Base-by-base conservation (phyloP, 2,113 vertebrate genomes). In the Lasiurus borealis region DNA sequence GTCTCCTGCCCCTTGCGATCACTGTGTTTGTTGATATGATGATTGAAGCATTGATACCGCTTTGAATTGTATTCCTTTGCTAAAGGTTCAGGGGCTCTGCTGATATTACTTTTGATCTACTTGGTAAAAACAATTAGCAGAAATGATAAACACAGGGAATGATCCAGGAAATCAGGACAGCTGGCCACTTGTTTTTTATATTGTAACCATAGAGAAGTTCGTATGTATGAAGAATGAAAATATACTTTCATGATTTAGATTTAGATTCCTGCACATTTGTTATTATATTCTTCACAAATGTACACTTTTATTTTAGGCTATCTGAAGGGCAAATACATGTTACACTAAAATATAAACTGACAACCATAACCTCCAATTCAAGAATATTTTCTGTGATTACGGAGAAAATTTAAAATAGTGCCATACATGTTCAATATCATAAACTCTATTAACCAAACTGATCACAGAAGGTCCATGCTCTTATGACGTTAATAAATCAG, bases 351-450 rank as follows among this genome's bases (percentile, higher is more conserved):
- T 68, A 87, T 71, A 62, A 92, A 6, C 34, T 62, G 40, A 82
- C n/a, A 88, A 81, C 44, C 36, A 83, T 50, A 85, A 57, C 1
- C 0, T 50, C 80, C 8, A 76, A 90, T 68, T 85, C n/a, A 75
- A 94, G 54, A 91, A 69, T 31, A 71, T 64, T 85, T 91, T 86
- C 62, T 40, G 19, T 69, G 31, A 90, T 16, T 90, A 8, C 3
- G 78, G 62, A 69, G 1, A 89, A 4, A 92, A 68, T 68, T 57
- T 84, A 76, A 93, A 96, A 68, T 21, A 83, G 36, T 29, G 85
- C 16, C 10, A 3, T 34, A 54, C 44, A 6, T 75, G 18, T 77
- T 91, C 29, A 52, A 34, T 31, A 80, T 27, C 34, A 75, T 64
- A 62, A 94, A 66, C 18, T 90, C 54, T 90, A 36, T 16, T 14